Conservation (phyloP, 2,888 invertebrate species). For the Candidula unifasciata region DNA sequence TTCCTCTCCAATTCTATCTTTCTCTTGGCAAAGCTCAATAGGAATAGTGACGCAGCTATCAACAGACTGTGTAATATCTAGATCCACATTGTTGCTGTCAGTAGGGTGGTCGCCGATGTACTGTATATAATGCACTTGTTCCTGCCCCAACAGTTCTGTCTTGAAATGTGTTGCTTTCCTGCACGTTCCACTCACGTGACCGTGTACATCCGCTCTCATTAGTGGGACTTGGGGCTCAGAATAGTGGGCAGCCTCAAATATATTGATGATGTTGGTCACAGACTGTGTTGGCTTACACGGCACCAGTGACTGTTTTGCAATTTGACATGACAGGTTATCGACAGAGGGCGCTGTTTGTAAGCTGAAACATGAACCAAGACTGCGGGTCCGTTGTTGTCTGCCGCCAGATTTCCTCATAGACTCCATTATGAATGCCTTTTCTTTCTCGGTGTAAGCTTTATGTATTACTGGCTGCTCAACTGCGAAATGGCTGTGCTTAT, state of each 20-base stretch:
- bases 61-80: not conserved
- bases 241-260: conserved; percentile 17
- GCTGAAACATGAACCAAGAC: not conserved
- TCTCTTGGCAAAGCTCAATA: not conserved
- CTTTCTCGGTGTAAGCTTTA: conserved; percentile 40
- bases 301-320: not conserved
- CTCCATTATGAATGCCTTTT: conserved; percentile 38
- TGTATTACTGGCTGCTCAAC: not conserved
- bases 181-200: not conserved
- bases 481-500: not conserved
- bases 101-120: not conserved
- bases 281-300: conserved; percentile 7
- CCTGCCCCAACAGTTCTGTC: not conserved
- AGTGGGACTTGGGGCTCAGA: not conserved
- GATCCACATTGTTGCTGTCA: not conserved
- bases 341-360: not conserved
- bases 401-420: conserved; percentile 29
- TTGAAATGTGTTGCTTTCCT: too few species aligned
- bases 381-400: not conserved
- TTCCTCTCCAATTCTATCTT: not conserved
- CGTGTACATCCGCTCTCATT: not conserved
- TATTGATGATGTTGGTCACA: conserved; percentile 14
- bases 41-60: not conserved
- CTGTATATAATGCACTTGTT: not conserved
- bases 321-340: not conserved